Evolutionary conservation across 2,888 invertebrate species (phyloP), one percentile per base, ranked within the genome.

Genomic region (Hermaeophaga mercurialis): DNA sequence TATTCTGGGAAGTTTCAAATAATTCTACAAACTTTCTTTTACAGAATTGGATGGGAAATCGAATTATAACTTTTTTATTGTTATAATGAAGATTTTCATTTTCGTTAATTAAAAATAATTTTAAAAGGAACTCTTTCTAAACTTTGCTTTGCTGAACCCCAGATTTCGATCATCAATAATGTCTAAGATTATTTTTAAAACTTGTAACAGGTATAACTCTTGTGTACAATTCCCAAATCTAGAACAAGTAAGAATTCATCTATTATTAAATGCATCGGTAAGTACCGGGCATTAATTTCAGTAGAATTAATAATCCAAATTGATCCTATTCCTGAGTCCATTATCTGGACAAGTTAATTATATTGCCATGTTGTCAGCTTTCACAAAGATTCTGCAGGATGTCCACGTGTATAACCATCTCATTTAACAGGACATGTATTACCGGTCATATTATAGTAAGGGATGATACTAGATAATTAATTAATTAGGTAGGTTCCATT

Each of bases 341-440:
- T 39, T 39, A 19, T 19, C 39, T 18, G 18, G 39, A 39, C 39
- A 39, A 39, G 39, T 39, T 39, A 39, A 39, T 39, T 39, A 39
- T 4, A 18, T 19, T 31, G 31, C 31, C 31, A 31, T 31, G 12
- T 31, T 9, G 22, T 4, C 3, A 31, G 31, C 3, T 4, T 4
- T 6, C 11, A 31, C 31, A 31, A 31, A 31, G 31, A 12, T 31
- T 31, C 2, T 28, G 28, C n/a, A n/a, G n/a, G n/a, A n/a, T n/a
- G n/a, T n/a, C n/a, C n/a, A n/a, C n/a, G n/a, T n/a, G n/a, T n/a
- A n/a, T n/a, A n/a, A n/a, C n/a, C n/a, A n/a, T n/a, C n/a, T n/a
- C n/a, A n/a, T n/a, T n/a, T n/a, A n/a, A n/a, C n/a, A n/a, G n/a
- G n/a, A n/a, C n/a, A n/a, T n/a, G n/a, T n/a, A n/a, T n/a, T n/a